Evolutionary conservation across 1,140 invertebrate genomes (phyloP), one percentile per base, ranked within the genome.

Genomic region (Scaptomyza hsui): DNA sequence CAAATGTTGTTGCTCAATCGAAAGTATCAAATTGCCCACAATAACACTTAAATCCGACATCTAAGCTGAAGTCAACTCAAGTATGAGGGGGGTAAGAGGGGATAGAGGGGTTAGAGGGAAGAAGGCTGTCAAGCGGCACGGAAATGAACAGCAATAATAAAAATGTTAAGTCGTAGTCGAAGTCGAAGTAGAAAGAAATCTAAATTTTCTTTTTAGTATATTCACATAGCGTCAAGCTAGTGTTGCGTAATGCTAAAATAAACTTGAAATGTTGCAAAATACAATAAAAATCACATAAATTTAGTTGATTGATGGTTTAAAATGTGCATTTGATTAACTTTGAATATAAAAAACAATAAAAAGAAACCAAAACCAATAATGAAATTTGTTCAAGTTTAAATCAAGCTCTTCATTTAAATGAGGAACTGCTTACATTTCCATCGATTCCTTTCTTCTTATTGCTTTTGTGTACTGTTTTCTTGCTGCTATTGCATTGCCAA

Each of bases 11-110:
- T 90, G 89, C 88, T 89, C 88, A 89, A 89, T 89, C 88, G 88
- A 89, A 89, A 89, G 88, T 89, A 86, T 89, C 86, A 88, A 89
- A 89, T 89, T 90, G 88, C 88, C 82, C 82, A 85, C 88, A 89
- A 89, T 90, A 90, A 88, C 88, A 89, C 88, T 89, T 89, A 89
- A 89, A 88, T 81, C 82, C 77, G 57, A 64, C 89, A 65, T 77
- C 73, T 65, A 75, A 69, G 83, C 70, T 41, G 62, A 82, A 86
- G 78, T 82, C 82, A 88, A 75, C 74, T 41, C 16, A 21, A 61
- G 49, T 16, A 45, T 47, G 39, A n/a, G 29, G 35, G 37, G 56
- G 18, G n/a, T n/a, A 39, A 29, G 41, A 4, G 35, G 13, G 5
- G 32, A 29, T 7, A 19, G 26, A 26, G 29, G 5, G 32, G 4